These are phyloP conservation scores for Cyclophora albipunctata DNA, from an alignment of 2,888 invertebrate species.

Conservation along the genomic window DNA sequence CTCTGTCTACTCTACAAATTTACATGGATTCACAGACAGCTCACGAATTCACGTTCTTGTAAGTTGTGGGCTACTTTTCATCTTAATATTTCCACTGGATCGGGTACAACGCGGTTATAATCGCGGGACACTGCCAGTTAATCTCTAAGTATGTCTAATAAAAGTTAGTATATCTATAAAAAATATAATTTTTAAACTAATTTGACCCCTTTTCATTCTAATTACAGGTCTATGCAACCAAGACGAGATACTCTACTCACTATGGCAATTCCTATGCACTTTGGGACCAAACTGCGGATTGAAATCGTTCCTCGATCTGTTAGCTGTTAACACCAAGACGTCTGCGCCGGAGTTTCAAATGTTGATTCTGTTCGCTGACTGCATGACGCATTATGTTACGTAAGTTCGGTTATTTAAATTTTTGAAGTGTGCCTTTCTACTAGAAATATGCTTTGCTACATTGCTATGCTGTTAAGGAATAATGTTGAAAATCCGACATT, in stretches of 20 bases:
- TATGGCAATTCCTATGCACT: slow-evolving; percentile 94
- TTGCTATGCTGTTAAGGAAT: neutral
- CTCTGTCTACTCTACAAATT: no score
- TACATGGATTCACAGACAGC: no score
- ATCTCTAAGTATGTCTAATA: no score
- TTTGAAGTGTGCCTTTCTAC: neutral
- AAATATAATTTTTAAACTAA: no score
- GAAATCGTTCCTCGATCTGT: slow-evolving; percentile 89
- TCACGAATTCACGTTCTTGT: no score
- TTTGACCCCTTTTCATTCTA: no score
- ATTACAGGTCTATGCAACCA: slow-evolving; percentile 92
- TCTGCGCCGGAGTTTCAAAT: slow-evolving; percentile 94
- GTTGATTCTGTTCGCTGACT: slow-evolving; percentile 93
- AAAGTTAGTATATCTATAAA: no score
- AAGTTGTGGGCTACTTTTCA: no score
- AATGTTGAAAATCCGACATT: no score
- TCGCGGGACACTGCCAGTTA: no score
- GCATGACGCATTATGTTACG: slow-evolving; percentile 97
- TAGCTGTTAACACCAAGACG: slow-evolving; percentile 86
- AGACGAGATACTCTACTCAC: slow-evolving; percentile 89
- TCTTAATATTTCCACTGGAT: no score
- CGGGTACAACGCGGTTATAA: no score
- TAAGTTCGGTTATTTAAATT: slow-evolving; percentile 65
- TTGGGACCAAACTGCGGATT: slow-evolving; percentile 92
- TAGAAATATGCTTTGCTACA: neutral